Evolutionary conservation across 1,140 invertebrate species (phyloP), one percentile per base, ranked within the genome.

Genomic region (Rhyacophila brunnea): DNA sequence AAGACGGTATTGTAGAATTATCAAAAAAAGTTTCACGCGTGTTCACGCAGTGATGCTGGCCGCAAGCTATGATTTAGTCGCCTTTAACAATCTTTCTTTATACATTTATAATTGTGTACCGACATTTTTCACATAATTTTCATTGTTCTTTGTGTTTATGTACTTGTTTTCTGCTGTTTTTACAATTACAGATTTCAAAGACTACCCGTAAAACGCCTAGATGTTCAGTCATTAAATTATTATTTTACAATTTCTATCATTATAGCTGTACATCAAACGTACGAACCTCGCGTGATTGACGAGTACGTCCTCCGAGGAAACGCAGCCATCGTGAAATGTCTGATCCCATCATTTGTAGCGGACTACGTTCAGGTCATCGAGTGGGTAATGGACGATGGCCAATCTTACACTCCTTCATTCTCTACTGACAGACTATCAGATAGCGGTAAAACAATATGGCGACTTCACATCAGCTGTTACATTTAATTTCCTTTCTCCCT

Each of bases 251-350:
- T 40, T 40, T 17, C 44, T 45, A 44, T 17, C 28, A 9, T 54
- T 54, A 45, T 45, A 95, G 92, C 93, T 70, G 90, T 94, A 44
- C 87, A 89, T 73, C 91, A 94, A 73, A 84, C 87, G 67, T 94
- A 92, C 80, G 87, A 93, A 74, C 88, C 88, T 54, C 85, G 91
- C 58, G 90, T 94, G n/a, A 92, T 88, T 64, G 91, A 95, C 74
- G 91, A 93, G 69, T 93, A 92, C 74, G 90, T 93, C 38, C 82
- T 93, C 52, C 83, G 87, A 60, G 91, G 91, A 51, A 93, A 93
- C 73, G 87, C 91, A n/a, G 93, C 87, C n/a, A 89, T 91, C 42
- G 79, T 95, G 32, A 91, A 91, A 72, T 95, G 93, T 77, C 75
- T 86, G 48, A 87, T 96, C 51, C 93, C 93, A 13, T 90, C 87